phyloP scores from a whole-genome alignment of 2,113 vertebrate species.

The Maccullochella peelii region DNA sequence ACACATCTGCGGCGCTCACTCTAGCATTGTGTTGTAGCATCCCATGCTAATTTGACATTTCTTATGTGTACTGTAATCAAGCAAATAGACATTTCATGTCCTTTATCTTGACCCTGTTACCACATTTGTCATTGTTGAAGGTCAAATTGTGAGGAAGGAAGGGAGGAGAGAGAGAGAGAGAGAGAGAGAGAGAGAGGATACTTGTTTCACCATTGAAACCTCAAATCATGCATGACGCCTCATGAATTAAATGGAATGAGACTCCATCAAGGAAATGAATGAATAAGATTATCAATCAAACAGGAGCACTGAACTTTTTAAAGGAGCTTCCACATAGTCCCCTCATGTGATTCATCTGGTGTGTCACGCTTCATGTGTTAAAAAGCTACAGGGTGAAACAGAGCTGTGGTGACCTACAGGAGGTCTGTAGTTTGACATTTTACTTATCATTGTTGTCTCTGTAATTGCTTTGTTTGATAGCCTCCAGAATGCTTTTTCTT shows the following conservation, averaged over 20 bases:
- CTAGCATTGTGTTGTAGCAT: neutral
- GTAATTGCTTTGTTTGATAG: neutral
- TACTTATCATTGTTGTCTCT: neutral
- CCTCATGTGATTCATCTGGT: neutral
- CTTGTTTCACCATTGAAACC: slow-evolving; percentile 48
- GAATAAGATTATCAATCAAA: slow-evolving; percentile 39
- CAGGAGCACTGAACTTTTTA: neutral
- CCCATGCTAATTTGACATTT: slow-evolving; percentile 49
- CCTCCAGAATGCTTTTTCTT: neutral
- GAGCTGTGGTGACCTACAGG: neutral
- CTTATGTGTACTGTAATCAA: slow-evolving; percentile 32
- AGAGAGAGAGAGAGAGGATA: neutral
- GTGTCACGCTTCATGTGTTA: neutral
- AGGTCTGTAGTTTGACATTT: neutral
- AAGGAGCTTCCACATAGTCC: neutral
- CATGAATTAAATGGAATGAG: slow-evolving; percentile 43
- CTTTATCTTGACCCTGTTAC: slow-evolving; percentile 43
- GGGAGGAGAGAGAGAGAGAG: neutral
- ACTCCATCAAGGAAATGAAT: slow-evolving; percentile 26
- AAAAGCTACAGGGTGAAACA: neutral
- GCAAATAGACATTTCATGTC: slow-evolving; percentile 34
- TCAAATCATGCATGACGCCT: slow-evolving; percentile 46
- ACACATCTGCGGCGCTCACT: slow-evolving; percentile 22
- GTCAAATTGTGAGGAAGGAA: slow-evolving; percentile 31
- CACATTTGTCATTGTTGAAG: slow-evolving; percentile 29